These are phyloP conservation scores for Xyrichtys novacula DNA, from an alignment of 2,797 vertebrate species.

Conservation along the genomic window DNA sequence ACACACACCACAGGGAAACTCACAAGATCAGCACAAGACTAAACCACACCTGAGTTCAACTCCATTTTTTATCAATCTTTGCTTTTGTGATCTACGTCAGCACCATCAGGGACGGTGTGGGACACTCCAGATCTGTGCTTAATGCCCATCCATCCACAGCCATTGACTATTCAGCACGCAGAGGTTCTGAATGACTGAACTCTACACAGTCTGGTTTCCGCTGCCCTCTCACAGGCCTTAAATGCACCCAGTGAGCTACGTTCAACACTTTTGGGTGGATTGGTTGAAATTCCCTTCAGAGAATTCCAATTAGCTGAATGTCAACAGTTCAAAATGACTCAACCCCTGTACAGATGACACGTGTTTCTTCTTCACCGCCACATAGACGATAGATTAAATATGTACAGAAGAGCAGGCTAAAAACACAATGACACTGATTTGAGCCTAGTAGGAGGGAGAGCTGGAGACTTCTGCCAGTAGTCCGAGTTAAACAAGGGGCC, in stretches of 20 bases:
- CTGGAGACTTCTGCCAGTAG: constrained; percentile 29
- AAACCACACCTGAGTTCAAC: constrained; percentile 31
- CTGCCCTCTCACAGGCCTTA: constrained; percentile 42
- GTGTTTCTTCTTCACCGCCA: neutral
- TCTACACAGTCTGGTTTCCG: constrained; percentile 47
- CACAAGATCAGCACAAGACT: constrained; percentile 17
- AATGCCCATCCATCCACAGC: constrained; percentile 40
- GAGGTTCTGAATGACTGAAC: constrained; percentile 71
- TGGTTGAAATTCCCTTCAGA: constrained; percentile 20
- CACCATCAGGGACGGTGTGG: constrained; percentile 25
- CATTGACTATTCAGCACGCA: constrained; percentile 55
- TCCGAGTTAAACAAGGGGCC: constrained; percentile 58
- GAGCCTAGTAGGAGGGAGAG: constrained; percentile 17
- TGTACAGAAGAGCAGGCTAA: neutral
- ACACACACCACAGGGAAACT: neutral
- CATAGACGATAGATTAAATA: constrained; percentile 12
- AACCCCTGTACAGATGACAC: constrained; percentile 22
- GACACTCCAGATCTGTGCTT: constrained; percentile 36
- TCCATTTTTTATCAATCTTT: neutral
- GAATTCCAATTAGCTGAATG: constrained; percentile 34
- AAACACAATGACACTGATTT: constrained; percentile 30
- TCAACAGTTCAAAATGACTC: constrained; percentile 30
- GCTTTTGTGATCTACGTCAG: constrained; percentile 1
- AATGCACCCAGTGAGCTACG: constrained; percentile 40
- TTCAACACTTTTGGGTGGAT: constrained; percentile 21